Evolutionary conservation across 2,888 invertebrate genomes (phyloP), one percentile per base, ranked within the genome.

Genomic region (Drosophila limbata): DNA sequence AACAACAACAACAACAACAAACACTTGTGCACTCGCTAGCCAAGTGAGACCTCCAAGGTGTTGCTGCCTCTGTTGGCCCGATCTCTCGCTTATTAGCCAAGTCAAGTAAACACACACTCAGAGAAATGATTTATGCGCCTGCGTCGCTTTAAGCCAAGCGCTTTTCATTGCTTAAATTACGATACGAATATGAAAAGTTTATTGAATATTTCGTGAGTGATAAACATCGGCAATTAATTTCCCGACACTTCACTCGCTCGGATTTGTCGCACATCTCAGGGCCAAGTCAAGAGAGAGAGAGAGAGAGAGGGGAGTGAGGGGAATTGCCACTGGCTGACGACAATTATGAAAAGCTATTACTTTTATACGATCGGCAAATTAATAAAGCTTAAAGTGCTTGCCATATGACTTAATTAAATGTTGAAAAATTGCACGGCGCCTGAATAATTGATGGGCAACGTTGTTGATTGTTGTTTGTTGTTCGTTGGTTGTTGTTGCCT

Each of bases 341-440:
- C 66, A 73, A 77, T 79, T 79, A 79, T 57, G 64, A 47, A 60
- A 55, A 67, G 62, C 72, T 67, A 81, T 79, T 78, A 78, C 61
- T 82, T 83, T 64, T 64, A 63, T 73, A 72, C 68, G 89, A 80
- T 86, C 71, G 76, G 65, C 65, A 63, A 88, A 84, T 84, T 84
- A 84, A 84, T 84, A 84, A 88, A 63, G 85, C 88, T 83, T 80
- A 73, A 79, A 83, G 78, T 83, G 79, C 48, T 66, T 75, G 73
- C 76, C 76, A 62, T 75, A 72, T 76, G 81, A 86, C 84, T 84
- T 84, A 81, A 88, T 88, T 86, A 86, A 78, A 83, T 84, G 71
- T 73, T 86, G 76, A 83, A 86, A 78, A 84, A 78, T 83, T 71
- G 74, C 77, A 76, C 48, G 67, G 68, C 69, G 71, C 67, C 68